Base-by-base conservation (phyloP, 2,113 vertebrate genomes). In the Corvus hawaiiensis region DNA sequence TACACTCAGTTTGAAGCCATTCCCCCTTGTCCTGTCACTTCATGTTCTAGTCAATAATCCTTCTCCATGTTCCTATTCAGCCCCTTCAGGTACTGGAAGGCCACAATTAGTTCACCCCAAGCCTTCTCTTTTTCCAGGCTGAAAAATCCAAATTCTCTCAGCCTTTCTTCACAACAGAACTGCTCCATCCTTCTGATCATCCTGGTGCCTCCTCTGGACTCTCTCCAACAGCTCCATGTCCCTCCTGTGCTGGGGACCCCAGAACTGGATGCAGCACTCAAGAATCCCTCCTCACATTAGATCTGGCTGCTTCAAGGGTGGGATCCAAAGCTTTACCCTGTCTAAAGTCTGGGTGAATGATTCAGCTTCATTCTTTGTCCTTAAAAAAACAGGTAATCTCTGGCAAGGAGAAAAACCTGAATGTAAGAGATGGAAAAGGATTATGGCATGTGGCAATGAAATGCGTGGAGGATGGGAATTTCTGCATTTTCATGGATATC, bases 141-240 rank as follows among this genome's bases (percentile, higher is more conserved):
- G 24, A 41, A 63, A 35, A 63, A 37, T 49, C 26, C 4, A 4
- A 69, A 2, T 15, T 43, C 2, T 8, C 17, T 2, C 71, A 55
- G 2, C 6, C 7, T 49, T 41, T 8, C 35, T 18, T 62, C 63
- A 3, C 10, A 56, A 49, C 16, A 69, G 49, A 76, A 30, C 4
- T 55, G 11, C 35, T 90, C 41, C 63, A 62, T 32, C 71, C 48
- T 30, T 76, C 18, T 62, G 18, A 49, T 41, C 26, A 4, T 6
- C 14, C 4, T 35, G 46, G 30, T 54, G 69, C 20, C 20, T 49
- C 32, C 30, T 84, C 71, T 56, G 63, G 48, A 13, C n/a, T 48
- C 0, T 0, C 41, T 49, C 3, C 48, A 32, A 1, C n/a, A 69
- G 17, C 1, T 83, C n/a, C 48, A 16, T 0, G 6, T 13, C 39